Evolutionary conservation across 2,888 invertebrate genomes (phyloP), one percentile per base, ranked within the genome.

Genomic region (Synanthedon tipuliformis): DNA sequence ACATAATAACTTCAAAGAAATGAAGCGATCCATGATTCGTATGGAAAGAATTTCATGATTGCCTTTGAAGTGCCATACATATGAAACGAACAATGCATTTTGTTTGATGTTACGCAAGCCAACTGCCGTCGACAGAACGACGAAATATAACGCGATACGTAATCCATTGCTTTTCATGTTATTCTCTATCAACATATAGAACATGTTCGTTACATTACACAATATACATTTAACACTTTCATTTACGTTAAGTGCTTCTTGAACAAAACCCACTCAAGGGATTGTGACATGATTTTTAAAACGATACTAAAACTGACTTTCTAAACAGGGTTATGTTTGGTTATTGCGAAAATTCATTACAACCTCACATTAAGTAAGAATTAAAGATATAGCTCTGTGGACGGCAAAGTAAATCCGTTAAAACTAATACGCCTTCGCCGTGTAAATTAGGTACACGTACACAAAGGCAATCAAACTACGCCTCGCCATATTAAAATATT

Each of bases 151-250:
- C 57, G 57, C 48, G 60, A 57, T 64, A 71, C 69, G 66, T 69
- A 73, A 65, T 57, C 57, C 55, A 61, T 69, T 64, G 63, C 64
- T 71, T 74, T 71, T 70, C 65, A 71, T 69, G 65, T 71, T 70
- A 70, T 71, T 63, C 66, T 63, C 61, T 62, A 61, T 52, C 40
- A 23, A 48, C 51, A 40, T 45, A 53, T 45, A 57, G 57, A 64
- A 68, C 63, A 70, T 66, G 70, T 67, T 67, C 59, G 56, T 61
- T 52, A 52, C 50, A 59, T 81, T 80, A 66, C 73, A 66, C 68
- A 82, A 82, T 67, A 69, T 51, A 66, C 72, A 75, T 74, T 73
- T 67, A 72, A 70, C 72, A 75, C 81, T 81, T 81, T 78, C 76
- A 58, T 75, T 68, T 66, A 56, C 62, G 74, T 80, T 81, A 81